Evolutionary conservation across 2,797 vertebrate species (phyloP).

Genomic region (Pseudochaenichthys georgianus): DNA sequence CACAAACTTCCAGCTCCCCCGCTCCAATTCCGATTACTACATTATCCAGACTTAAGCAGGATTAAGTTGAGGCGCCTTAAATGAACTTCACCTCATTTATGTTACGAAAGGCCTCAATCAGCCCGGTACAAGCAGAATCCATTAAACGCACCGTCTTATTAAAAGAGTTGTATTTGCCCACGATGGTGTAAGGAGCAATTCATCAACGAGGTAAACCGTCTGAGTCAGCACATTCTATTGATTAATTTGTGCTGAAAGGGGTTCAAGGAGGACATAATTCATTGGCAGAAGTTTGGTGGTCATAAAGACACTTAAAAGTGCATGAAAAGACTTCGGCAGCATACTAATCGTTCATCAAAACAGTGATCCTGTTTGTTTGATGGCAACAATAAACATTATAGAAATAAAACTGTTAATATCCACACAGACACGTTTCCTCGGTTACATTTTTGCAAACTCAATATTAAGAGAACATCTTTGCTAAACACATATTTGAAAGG

Average conservation of each 20-base stretch:
- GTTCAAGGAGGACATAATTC: slow-evolving; percentile 63
- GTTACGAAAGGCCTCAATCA: slow-evolving; percentile 64
- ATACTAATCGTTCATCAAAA: slow-evolving; percentile 27
- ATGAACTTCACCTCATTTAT: slow-evolving; percentile 67
- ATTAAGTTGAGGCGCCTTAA: slow-evolving; percentile 73
- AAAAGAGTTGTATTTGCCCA: slow-evolving; percentile 49
- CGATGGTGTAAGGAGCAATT: slow-evolving; percentile 50
- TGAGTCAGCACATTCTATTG: slow-evolving; percentile 60
- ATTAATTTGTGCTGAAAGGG: slow-evolving; percentile 56
- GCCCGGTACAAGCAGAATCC: slow-evolving; percentile 50
- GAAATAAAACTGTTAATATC: background rate
- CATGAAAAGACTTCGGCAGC: slow-evolving; percentile 6
- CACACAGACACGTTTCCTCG: background rate
- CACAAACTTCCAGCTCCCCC: slow-evolving; percentile 61
- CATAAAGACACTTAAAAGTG: slow-evolving; percentile 35
- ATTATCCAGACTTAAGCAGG: slow-evolving; percentile 74
- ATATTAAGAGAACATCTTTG: slow-evolving; percentile 1
- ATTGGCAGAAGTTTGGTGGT: slow-evolving; percentile 62
- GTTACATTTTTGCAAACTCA: slow-evolving; percentile 1
- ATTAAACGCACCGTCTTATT: slow-evolving; percentile 49
- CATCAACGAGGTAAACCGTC: slow-evolving; percentile 42
- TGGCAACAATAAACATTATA: background rate
- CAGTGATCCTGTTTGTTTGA: slow-evolving; percentile 12
- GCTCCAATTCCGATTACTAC: slow-evolving; percentile 66
- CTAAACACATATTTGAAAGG: slow-evolving; percentile 15